Evolutionary conservation across 2,797 vertebrate genomes (phyloP).

Genomic region (Calcarius lapponicus): DNA sequence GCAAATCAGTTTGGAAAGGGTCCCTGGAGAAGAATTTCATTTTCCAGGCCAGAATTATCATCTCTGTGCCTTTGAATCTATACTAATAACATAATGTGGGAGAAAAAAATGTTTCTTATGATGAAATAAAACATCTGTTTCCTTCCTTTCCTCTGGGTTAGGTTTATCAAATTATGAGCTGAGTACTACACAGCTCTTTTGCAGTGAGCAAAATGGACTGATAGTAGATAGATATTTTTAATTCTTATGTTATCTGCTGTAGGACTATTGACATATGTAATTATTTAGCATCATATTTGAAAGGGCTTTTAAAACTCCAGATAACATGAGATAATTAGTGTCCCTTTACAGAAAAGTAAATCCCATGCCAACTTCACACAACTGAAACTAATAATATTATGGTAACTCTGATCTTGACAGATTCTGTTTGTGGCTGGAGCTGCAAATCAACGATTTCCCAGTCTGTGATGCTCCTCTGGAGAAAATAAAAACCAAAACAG

Average conservation of each 20-base stretch:
- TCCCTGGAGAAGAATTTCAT: conserved; percentile 30
- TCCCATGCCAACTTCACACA: neutral
- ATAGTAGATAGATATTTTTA: neutral
- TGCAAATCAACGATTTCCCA: neutral
- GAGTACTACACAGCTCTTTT: neutral
- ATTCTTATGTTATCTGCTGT: neutral
- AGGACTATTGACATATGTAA: neutral
- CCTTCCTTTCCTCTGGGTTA: neutral
- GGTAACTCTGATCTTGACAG: conserved; percentile 7
- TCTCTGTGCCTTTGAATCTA: conserved; percentile 41
- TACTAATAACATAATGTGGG: conserved; percentile 34
- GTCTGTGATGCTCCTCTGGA: neutral
- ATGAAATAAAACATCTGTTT: conserved; percentile 28
- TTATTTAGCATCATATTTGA: conserved; percentile 3
- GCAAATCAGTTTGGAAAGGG: conserved; percentile 32
- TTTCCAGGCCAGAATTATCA: conserved; percentile 22
- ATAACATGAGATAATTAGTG: neutral
- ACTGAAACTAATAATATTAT: neutral
- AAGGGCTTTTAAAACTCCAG: neutral
- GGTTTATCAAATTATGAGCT: conserved; percentile 17
- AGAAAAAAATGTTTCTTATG: conserved; percentile 2
- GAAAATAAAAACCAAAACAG: neutral
- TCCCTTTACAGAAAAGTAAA: neutral
- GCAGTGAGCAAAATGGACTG: neutral
- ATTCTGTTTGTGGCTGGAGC: neutral